Conservation (phyloP, 2,888 invertebrate species). For the Eledona agricola region DNA sequence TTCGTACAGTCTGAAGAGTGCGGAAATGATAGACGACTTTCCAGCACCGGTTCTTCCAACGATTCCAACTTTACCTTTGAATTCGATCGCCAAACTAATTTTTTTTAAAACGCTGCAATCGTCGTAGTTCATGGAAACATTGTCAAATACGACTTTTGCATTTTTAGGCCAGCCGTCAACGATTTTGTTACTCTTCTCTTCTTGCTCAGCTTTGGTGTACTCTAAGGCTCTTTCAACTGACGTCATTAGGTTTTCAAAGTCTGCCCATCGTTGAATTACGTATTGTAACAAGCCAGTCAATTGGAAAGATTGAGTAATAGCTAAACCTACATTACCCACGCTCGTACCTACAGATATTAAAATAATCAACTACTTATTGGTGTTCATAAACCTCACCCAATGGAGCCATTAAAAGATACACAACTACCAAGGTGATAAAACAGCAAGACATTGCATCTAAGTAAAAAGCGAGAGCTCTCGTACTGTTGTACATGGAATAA, state of each 20-base stretch:
- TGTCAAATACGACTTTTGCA: constrained; percentile 68
- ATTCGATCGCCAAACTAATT: constrained; percentile 62
- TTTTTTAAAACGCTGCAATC: constrained; percentile 69
- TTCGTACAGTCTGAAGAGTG: constrained; percentile 69
- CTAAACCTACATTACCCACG: constrained; percentile 73
- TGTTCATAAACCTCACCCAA: constrained; percentile 6
- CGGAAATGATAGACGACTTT: constrained; percentile 80
- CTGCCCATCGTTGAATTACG: constrained; percentile 83
- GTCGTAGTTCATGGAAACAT: constrained; percentile 75
- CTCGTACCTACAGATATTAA: constrained; percentile 58
- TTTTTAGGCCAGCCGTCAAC: constrained; percentile 70
- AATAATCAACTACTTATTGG: constrained; percentile 3
- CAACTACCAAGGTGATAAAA: constrained; percentile 38
- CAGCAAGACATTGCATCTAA: constrained; percentile 49
- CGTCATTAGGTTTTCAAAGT: constrained; percentile 82
- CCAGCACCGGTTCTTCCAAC: constrained; percentile 83
- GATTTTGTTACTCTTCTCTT: constrained; percentile 60
- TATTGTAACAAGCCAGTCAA: constrained; percentile 74
- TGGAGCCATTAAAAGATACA: constrained; percentile 21
- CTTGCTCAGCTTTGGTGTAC: constrained; percentile 63
- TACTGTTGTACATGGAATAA: constrained; percentile 52
- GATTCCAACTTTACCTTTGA: constrained; percentile 66
- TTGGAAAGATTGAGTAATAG: constrained; percentile 81
- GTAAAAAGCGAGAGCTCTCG: constrained; percentile 53
- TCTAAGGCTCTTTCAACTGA: constrained; percentile 81